These are phyloP conservation scores for Dermatemys mawii DNA, from an alignment of 2,113 vertebrate genomes.

Conservation along the genomic window DNA sequence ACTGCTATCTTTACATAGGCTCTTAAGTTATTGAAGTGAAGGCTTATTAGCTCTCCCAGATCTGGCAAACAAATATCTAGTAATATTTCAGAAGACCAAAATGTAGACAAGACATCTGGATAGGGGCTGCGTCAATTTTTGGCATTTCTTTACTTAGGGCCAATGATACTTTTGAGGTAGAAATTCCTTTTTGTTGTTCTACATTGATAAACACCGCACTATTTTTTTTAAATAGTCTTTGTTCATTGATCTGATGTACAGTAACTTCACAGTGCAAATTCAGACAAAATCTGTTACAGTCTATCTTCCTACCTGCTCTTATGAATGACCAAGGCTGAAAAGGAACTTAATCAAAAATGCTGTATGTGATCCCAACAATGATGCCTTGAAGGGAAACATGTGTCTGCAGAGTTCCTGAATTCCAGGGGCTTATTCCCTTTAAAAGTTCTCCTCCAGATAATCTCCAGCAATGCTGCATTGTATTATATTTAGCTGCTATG, in stretches of 20 bases:
- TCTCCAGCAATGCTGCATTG: background rate
- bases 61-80: background rate
- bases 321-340: background rate
- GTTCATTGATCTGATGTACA: background rate
- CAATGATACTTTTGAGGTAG: background rate
- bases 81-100: no score
- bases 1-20: background rate
- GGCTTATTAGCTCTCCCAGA: background rate
- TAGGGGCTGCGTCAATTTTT: background rate
- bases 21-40: background rate
- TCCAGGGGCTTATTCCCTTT: constrained; percentile 17
- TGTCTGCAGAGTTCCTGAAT: constrained; percentile 46
- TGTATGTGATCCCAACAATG: background rate
- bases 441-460: background rate
- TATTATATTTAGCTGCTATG: background rate
- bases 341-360: background rate
- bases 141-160: background rate
- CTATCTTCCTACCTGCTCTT: background rate
- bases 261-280: background rate
- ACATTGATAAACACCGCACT: no score
- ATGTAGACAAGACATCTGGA: background rate
- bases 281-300: background rate
- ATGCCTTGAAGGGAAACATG: constrained; percentile 14
- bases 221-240: no score
- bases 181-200: background rate